Percentiles rank a stretch among this genome's conserved stretches.
phyloP scores from a whole-genome alignment of 2,888 invertebrate genomes.

The Melanotus villosus region DNA sequence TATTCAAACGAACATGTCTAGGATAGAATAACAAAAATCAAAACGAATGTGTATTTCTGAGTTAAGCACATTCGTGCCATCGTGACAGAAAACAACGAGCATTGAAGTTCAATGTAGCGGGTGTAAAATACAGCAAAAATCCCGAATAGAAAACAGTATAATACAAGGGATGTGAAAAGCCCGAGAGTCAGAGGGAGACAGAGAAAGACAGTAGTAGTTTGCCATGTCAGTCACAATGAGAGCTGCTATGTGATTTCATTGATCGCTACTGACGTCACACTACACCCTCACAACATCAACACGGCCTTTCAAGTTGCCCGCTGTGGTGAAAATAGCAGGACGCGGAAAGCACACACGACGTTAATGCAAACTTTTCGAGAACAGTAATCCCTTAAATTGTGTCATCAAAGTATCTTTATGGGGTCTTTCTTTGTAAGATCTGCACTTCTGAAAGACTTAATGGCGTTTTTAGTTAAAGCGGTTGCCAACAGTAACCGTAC shows the following conservation, averaged over 20 bases:
- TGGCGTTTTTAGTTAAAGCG: slow-evolving; percentile 2
- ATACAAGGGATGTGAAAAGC: not conserved
- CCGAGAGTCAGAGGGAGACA: not conserved
- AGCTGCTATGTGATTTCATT: slow-evolving; percentile 44
- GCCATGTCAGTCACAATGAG: slow-evolving; percentile 34
- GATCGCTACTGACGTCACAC: slow-evolving; percentile 45
- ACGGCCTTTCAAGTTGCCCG: slow-evolving; percentile 34
- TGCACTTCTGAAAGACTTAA: not conserved
- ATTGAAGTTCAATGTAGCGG: slow-evolving; percentile 21
- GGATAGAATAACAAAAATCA: not conserved
- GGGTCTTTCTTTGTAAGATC: slow-evolving; percentile 12
- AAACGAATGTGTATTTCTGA: not conserved
- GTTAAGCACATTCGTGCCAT: slow-evolving; percentile 1
- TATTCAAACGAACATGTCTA: not conserved
- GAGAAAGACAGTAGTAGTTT: slow-evolving; percentile 25
- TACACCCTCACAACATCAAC: slow-evolving; percentile 43
- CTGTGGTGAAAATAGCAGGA: slow-evolving; percentile 33
- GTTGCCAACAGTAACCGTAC: slow-evolving; percentile 2
- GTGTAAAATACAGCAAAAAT: slow-evolving; percentile 26
- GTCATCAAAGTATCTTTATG: slow-evolving; percentile 24
- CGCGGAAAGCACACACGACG: slow-evolving; percentile 14
- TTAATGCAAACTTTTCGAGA: slow-evolving; percentile 25
- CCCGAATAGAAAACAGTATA: not conserved
- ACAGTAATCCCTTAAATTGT: slow-evolving; percentile 21
- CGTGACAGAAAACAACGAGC: slow-evolving; percentile 22